These are phyloP conservation scores for Sinocyclocheilus anophthalmus DNA, from an alignment of 2,113 vertebrate species.

Conservation along the genomic window DNA sequence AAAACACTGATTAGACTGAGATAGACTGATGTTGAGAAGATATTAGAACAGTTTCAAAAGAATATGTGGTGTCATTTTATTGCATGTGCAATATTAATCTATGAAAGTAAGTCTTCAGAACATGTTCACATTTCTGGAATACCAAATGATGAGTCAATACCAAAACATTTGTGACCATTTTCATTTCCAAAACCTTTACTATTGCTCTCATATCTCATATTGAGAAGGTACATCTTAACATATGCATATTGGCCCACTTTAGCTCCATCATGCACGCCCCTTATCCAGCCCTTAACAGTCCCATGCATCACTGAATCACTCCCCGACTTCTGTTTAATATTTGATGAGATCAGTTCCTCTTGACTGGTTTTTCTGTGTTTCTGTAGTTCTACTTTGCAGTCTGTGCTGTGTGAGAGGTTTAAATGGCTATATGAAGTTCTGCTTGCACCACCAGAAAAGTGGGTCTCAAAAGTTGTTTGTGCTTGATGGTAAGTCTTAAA, in stretches of 20 bases:
- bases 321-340: conserved; percentile 75
- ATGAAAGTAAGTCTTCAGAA: not conserved
- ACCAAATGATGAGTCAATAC: not conserved
- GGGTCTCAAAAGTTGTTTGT: conserved; percentile 6
- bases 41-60: not conserved
- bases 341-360: conserved; percentile 80
- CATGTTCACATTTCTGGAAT: not conserved
- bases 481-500: not conserved
- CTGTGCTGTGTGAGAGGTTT: conserved; percentile 52
- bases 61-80: not conserved
- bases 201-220: not conserved
- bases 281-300: conserved; percentile 53
- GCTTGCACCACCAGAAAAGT: conserved; percentile 1
- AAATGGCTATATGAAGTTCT: conserved; percentile 45
- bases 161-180: not conserved
- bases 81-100: not conserved
- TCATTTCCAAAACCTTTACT: not conserved
- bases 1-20: not conserved
- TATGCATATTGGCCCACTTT: conserved; percentile 27
- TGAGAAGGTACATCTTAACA: conserved; percentile 19
- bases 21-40: not conserved
- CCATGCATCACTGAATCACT: conserved; percentile 59
- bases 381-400: conserved; percentile 27
- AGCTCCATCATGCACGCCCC: conserved; percentile 12
- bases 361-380: conserved; percentile 62